These are phyloP conservation scores for Zaprionus inermis DNA, from an alignment of 1,140 invertebrate species.

Conservation along the genomic window DNA sequence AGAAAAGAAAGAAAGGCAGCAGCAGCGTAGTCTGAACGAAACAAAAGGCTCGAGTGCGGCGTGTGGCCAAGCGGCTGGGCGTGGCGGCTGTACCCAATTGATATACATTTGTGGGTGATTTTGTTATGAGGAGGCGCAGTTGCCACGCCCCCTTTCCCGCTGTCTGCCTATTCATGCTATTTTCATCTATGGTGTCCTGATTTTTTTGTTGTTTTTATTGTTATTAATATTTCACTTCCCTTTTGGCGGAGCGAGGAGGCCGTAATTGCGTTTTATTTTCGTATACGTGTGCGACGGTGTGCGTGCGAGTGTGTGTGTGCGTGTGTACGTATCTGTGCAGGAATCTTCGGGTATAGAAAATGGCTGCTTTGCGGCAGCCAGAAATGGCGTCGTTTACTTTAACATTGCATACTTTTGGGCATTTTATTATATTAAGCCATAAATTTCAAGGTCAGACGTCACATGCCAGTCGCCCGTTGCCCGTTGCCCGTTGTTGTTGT, in stretches of 20 bases:
- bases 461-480: conserved; percentile 59
- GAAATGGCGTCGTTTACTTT: conserved; percentile 50
- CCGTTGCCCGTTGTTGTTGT: conserved; percentile 33
- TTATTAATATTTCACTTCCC: conserved; percentile 54
- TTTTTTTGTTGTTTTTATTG: conserved; percentile 51
- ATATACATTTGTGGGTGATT: conserved; percentile 24
- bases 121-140: conserved; percentile 8
- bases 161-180: conserved; percentile 31
- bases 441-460: conserved; percentile 75
- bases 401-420: conserved; percentile 51
- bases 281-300: neutral
- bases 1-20: neutral
- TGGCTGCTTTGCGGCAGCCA: conserved; percentile 36
- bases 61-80: conserved; percentile 12
- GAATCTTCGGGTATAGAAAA: conserved; percentile 10
- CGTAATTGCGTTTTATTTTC: conserved; percentile 46
- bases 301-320: neutral
- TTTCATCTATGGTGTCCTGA: conserved; percentile 45
- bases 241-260: neutral
- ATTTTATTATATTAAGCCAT: conserved; percentile 66
- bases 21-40: neutral
- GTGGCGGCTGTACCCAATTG: conserved; percentile 24
- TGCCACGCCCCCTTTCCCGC: neutral
- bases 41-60: conserved; percentile 15
- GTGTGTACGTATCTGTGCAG: neutral